phyloP scores from a whole-genome alignment of 2,797 vertebrate species.

The Tapirus indicus region DNA sequence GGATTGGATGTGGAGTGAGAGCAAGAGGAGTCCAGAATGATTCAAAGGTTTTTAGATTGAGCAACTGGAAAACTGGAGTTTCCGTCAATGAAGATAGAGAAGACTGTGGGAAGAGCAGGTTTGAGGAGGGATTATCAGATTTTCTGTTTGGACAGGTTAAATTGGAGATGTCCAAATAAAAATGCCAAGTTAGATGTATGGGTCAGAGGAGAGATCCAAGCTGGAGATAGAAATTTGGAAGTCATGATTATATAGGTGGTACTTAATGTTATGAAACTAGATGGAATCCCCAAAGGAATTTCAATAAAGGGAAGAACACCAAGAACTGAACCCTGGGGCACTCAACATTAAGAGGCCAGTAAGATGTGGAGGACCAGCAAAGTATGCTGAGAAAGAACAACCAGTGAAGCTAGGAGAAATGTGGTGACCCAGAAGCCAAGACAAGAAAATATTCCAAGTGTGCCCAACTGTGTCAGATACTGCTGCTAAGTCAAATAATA shows the following conservation, averaged over 20 bases:
- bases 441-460: neutral
- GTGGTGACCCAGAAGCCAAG: neutral
- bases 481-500: neutral
- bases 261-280: neutral
- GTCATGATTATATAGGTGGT: neutral
- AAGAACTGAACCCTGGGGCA: neutral
- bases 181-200: neutral
- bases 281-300: neutral
- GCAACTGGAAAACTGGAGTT: neutral
- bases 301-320: neutral
- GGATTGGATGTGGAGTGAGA: neutral
- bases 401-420: neutral
- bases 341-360: neutral
- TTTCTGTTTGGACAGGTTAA: neutral
- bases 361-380: neutral
- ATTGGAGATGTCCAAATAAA: neutral
- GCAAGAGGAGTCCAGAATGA: neutral
- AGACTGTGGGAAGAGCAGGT: neutral
- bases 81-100: neutral
- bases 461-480: neutral
- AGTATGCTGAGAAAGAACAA: neutral
- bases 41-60: neutral
- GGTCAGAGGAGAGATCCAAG: neutral
- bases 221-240: neutral
- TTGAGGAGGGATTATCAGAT: neutral